These are phyloP conservation scores for Oscheius sp. DNA, from an alignment of 1,140 invertebrate genomes.

Conservation along the genomic window DNA sequence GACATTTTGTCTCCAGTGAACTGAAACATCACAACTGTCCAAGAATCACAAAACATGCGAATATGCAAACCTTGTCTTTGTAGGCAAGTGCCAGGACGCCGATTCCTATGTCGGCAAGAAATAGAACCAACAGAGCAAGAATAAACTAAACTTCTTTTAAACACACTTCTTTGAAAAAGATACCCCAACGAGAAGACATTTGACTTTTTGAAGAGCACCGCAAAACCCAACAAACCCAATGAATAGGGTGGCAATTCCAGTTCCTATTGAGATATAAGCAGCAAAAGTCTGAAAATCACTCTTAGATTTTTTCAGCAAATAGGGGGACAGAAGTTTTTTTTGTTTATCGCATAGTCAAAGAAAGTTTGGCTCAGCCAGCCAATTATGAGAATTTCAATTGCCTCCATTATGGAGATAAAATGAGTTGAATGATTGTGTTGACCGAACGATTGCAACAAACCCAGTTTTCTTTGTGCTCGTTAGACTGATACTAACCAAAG, in stretches of 20 bases:
- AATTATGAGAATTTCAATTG: too few relatives aligned
- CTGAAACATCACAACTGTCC: constrained; percentile 43
- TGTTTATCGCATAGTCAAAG: too few relatives aligned
- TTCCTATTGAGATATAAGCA: constrained; percentile 21
- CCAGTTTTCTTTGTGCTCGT: too few relatives aligned
- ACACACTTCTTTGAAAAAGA: neutral
- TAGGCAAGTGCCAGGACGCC: constrained; percentile 45
- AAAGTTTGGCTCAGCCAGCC: too few relatives aligned
- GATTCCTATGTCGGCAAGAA: constrained; percentile 46
- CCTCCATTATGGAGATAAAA: too few relatives aligned
- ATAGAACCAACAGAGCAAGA: constrained; percentile 42
- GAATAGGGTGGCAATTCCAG: constrained; percentile 37
- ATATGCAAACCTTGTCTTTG: constrained; percentile 46
- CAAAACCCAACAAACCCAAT: constrained; percentile 40
- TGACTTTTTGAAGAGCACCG: constrained; percentile 36
- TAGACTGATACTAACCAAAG: neutral
- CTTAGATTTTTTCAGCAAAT: neutral
- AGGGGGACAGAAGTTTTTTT: too few relatives aligned
- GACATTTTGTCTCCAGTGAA: constrained; percentile 49
- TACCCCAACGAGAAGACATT: constrained; percentile 32
- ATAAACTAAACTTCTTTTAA: constrained; percentile 37
- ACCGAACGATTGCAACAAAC: too few relatives aligned
- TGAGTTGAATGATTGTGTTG: too few relatives aligned
- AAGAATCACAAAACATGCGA: neutral
- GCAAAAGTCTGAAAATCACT: constrained; percentile 35